Conservation (phyloP, 2,113 vertebrate genomes). For the Cryptotis parvus region DNA sequence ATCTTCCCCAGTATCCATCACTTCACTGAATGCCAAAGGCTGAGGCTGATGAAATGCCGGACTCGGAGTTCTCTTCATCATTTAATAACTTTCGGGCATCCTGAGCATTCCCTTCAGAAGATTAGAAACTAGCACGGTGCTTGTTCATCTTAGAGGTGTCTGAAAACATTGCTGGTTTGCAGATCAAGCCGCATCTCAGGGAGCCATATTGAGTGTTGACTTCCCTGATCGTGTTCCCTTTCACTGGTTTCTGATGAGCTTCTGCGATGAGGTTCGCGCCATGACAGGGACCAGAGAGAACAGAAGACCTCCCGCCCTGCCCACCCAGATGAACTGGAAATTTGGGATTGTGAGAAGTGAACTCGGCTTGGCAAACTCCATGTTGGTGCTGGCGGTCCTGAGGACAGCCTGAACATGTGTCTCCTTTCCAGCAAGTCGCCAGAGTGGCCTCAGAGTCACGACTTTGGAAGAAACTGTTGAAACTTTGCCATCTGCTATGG, state of each 20-base stretch:
- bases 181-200: not conserved
- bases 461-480: not conserved
- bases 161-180: not conserved
- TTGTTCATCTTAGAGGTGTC: not conserved
- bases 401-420: not conserved
- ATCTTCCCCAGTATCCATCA: not conserved
- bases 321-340: not conserved
- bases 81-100: not conserved
- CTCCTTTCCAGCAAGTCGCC: not conserved
- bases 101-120: not conserved
- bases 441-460: not conserved
- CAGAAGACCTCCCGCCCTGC: not conserved
- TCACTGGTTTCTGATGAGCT: not conserved
- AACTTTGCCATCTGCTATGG: not conserved
- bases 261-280: too few species aligned
- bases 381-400: not conserved
- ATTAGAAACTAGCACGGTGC: not conserved
- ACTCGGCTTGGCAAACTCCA: too few species aligned
- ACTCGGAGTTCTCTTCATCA: not conserved
- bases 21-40: not conserved
- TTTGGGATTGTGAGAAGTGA: not conserved
- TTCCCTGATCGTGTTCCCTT: not conserved
- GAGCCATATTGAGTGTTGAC: not conserved
- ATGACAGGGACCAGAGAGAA: not conserved
- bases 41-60: not conserved